These are phyloP conservation scores for Crotalus helleri DNA, from an alignment of 2,113 vertebrate genomes.

Conservation along the genomic window DNA sequence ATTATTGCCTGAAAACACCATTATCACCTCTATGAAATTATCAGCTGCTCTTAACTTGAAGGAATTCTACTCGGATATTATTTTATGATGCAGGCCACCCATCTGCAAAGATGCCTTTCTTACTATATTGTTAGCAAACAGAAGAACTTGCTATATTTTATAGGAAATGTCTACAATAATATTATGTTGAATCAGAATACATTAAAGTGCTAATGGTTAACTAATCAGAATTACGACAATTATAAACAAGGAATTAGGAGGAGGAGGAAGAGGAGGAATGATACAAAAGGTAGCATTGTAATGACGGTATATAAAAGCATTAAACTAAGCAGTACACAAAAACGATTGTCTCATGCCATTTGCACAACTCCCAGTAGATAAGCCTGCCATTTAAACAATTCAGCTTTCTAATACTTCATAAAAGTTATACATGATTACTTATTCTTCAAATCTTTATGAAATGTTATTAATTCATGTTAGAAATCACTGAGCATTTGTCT, in stretches of 20 bases:
- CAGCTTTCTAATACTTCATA: neutral
- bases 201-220: neutral
- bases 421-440: conserved; percentile 1
- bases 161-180: neutral
- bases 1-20: neutral
- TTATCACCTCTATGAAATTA: neutral
- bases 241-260: neutral
- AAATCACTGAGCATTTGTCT: conserved; percentile 14
- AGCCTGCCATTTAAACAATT: neutral
- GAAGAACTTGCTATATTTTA: neutral
- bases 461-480: conserved; percentile 16
- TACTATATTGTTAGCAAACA: neutral
- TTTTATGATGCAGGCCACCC: neutral
- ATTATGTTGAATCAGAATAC: neutral
- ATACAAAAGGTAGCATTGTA: neutral
- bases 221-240: neutral
- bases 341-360: neutral
- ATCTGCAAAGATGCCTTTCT: neutral
- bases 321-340: conserved; percentile 13
- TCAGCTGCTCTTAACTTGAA: neutral
- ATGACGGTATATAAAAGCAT: conserved; percentile 36
- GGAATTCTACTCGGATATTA: neutral
- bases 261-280: neutral
- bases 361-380: neutral
- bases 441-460: neutral